A percentile compares a stretch with the other conserved stretches of the same genome.
These are phyloP conservation scores for Hirundichthys speculiger DNA, from an alignment of 2,113 vertebrate genomes.

Conservation along the genomic window DNA sequence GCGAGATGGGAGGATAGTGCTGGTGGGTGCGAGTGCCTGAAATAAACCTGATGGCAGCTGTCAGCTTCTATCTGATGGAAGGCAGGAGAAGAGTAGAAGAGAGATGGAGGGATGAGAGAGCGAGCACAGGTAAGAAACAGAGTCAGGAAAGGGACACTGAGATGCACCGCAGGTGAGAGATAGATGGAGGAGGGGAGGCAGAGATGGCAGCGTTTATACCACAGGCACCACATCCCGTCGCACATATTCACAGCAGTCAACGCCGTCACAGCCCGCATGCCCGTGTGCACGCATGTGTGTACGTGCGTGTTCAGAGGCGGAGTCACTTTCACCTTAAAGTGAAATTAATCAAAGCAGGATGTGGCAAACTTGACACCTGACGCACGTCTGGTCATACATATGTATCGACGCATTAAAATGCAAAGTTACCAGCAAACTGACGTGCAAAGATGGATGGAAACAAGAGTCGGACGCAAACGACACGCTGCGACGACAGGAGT, in stretches of 20 bases:
- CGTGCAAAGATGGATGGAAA: slow-evolving; percentile 8
- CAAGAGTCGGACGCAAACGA: background rate
- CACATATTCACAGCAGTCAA: slow-evolving; percentile 32
- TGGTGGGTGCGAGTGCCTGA: slow-evolving; percentile 42
- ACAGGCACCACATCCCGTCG: slow-evolving; percentile 41
- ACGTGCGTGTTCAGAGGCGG: slow-evolving; percentile 4
- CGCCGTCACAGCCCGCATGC: slow-evolving; percentile 36
- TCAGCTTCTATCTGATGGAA: slow-evolving; percentile 60
- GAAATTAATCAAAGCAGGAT: slow-evolving; percentile 49
- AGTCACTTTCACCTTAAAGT: slow-evolving; percentile 45
- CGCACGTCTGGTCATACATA: slow-evolving; percentile 45
- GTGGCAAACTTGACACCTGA: slow-evolving; percentile 33
- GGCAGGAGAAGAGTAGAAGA: slow-evolving; percentile 28
- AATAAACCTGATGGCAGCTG: slow-evolving; percentile 74
- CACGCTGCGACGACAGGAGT: background rate
- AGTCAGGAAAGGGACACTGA: slow-evolving; percentile 20
- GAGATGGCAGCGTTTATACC: slow-evolving; percentile 57
- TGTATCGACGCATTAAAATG: slow-evolving; percentile 52
- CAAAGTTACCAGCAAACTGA: slow-evolving; percentile 4
- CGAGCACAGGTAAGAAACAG: slow-evolving; percentile 42
- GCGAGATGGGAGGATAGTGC: slow-evolving; percentile 26
- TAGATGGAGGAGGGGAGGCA: slow-evolving; percentile 17
- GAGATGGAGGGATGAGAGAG: slow-evolving; percentile 47
- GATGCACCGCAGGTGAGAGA: slow-evolving; percentile 19
- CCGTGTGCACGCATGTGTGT: background rate